Evolutionary conservation across 2,888 invertebrate genomes (phyloP).

Genomic region (Tenthredo mesomela): DNA sequence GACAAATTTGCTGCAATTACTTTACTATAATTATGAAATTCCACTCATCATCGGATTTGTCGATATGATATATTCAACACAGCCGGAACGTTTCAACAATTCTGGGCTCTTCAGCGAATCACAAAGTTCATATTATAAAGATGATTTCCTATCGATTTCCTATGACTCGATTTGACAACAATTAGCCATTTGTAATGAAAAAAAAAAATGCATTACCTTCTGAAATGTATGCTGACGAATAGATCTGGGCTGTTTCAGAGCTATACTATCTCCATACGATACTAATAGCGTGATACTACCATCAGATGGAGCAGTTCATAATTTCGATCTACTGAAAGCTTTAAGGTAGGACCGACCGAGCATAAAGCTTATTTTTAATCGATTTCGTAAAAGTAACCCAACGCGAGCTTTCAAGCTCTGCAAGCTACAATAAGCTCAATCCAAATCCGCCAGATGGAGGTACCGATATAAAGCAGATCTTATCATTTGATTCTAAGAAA

Average conservation of each 20-base stretch:
- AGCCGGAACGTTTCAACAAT: neutral
- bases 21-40: neutral
- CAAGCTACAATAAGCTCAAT: neutral
- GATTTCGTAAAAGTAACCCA: neutral
- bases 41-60: neutral
- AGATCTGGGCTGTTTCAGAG: neutral
- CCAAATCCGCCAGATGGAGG: neutral
- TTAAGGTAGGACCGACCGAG: neutral
- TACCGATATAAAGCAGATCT: neutral
- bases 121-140: neutral
- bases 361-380: neutral
- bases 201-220: neutral
- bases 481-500: neutral
- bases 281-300: neutral
- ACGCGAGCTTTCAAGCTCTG: conserved; percentile 10
- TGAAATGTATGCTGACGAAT: neutral
- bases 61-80: neutral
- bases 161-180: neutral
- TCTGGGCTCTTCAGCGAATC: neutral
- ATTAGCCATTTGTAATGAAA: neutral
- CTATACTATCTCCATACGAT: neutral
- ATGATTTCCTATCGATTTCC: neutral
- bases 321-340: neutral
- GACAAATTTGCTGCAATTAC: too few relatives aligned
- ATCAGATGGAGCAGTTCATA: neutral